Evolutionary conservation across 2,888 invertebrate genomes (phyloP).

Genomic region (Malachius bipustulatus): DNA sequence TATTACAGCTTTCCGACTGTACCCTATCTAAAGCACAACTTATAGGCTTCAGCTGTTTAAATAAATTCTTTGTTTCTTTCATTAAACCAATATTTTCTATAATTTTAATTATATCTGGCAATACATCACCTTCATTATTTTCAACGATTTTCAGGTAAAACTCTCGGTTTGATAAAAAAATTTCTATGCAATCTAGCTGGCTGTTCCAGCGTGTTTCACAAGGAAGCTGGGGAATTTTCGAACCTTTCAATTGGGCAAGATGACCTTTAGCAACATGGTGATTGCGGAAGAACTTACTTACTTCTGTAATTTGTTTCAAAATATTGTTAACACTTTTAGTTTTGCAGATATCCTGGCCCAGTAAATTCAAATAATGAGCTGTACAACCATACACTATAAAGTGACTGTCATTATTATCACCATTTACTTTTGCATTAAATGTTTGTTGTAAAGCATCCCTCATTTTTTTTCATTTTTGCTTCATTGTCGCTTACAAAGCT

Average conservation of each 20-base stretch:
- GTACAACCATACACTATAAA: slow-evolving; percentile 11
- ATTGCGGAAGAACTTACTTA: slow-evolving; percentile 8
- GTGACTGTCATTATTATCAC: slow-evolving; percentile 5
- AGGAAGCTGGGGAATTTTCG: not conserved
- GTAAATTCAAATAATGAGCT: slow-evolving; percentile 11
- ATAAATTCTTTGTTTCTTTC: not conserved
- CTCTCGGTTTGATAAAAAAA: not conserved
- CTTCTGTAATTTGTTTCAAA: slow-evolving; percentile 8
- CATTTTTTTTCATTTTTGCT: slow-evolving; percentile 11
- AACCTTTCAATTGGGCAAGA: not conserved
- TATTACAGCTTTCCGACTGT: not conserved
- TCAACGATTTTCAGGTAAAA: not conserved
- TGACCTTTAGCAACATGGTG: not conserved
- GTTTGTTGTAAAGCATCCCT: slow-evolving; percentile 6
- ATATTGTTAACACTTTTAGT: slow-evolving; percentile 9
- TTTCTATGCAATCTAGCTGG: not conserved
- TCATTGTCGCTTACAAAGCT: slow-evolving; percentile 12
- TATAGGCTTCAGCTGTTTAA: not conserved
- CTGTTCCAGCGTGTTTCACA: not conserved
- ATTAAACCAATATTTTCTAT: not conserved
- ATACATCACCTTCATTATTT: not conserved
- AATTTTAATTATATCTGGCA: not conserved
- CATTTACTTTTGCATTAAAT: slow-evolving; percentile 7
- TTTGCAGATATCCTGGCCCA: slow-evolving; percentile 9
- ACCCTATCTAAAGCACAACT: not conserved